Evolutionary conservation across 2,888 invertebrate species (phyloP).

Genomic region (Mamestra brassicae): DNA sequence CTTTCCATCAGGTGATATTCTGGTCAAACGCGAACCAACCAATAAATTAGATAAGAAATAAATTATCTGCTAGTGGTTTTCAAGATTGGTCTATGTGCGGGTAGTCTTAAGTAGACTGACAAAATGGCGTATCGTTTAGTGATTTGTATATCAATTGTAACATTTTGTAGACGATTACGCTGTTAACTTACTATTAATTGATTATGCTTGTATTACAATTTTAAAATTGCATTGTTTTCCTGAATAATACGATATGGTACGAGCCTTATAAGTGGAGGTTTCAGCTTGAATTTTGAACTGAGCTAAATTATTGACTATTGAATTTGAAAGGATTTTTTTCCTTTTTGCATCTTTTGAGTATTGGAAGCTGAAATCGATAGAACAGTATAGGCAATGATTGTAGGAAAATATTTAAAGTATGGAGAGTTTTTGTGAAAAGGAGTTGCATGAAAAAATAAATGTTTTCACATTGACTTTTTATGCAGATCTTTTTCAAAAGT

Average conservation of each 20-base stretch:
- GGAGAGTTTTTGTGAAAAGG: constrained; percentile 1
- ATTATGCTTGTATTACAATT: constrained; percentile 63
- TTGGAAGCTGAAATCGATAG: constrained; percentile 21
- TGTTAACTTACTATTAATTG: constrained; percentile 46
- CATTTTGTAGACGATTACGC: constrained; percentile 49
- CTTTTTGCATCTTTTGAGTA: background rate
- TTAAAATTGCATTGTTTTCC: constrained; percentile 45
- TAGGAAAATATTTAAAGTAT: constrained; percentile 13
- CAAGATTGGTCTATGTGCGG: constrained; percentile 1
- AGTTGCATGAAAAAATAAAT: constrained; percentile 7
- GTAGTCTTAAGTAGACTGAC: constrained; percentile 53
- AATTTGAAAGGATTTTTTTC: background rate
- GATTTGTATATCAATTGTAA: constrained; percentile 38
- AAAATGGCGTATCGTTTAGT: constrained; percentile 50
- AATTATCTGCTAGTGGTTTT: background rate
- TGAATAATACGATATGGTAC: constrained; percentile 49
- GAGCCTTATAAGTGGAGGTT: constrained; percentile 4
- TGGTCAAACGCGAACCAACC: too few species aligned
- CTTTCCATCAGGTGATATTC: too few species aligned
- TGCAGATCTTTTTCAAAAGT: constrained; percentile 27
- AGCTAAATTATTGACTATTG: background rate
- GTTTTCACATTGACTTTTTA: background rate
- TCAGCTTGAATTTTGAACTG: background rate
- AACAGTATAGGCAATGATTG: constrained; percentile 4
- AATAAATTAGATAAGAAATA: too few species aligned